Percentiles rank a stretch among this genome's conserved stretches.
phyloP scores from a whole-genome alignment of 2,888 invertebrate species.

The Glyphotaelius pellucidus region DNA sequence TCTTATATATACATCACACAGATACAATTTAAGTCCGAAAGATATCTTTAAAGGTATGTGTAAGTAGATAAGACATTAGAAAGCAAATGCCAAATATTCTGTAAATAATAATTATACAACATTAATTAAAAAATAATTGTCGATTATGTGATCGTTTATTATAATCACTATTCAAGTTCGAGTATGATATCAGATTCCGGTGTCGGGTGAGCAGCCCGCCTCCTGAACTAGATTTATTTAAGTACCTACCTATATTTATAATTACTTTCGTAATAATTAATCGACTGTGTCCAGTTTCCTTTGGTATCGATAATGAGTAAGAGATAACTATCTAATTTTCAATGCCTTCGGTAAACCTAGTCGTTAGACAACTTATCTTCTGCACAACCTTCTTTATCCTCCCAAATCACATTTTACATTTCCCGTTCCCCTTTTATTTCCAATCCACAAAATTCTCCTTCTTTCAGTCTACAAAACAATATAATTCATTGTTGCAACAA shows the following conservation, averaged over 20 bases:
- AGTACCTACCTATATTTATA: neutral
- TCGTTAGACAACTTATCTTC: neutral
- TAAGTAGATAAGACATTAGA: neutral
- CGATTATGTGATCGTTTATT: neutral
- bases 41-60: neutral
- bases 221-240: neutral
- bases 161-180: neutral
- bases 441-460: neutral
- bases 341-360: neutral
- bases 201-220: neutral
- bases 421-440: neutral
- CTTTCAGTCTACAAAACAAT: no score
- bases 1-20: neutral
- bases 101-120: neutral
- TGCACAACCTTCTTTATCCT: neutral
- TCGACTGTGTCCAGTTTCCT: neutral
- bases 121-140: neutral
- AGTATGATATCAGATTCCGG: neutral
- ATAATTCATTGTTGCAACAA: no score
- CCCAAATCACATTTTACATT: neutral
- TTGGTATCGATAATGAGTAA: neutral
- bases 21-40: neutral
- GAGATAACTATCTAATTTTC: neutral
- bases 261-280: neutral
- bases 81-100: neutral